A percentile compares a stretch with the other conserved stretches of the same genome.
Evolutionary conservation across 2,113 vertebrate species (phyloP).

Genomic region (Myiozetetes cayanensis): DNA sequence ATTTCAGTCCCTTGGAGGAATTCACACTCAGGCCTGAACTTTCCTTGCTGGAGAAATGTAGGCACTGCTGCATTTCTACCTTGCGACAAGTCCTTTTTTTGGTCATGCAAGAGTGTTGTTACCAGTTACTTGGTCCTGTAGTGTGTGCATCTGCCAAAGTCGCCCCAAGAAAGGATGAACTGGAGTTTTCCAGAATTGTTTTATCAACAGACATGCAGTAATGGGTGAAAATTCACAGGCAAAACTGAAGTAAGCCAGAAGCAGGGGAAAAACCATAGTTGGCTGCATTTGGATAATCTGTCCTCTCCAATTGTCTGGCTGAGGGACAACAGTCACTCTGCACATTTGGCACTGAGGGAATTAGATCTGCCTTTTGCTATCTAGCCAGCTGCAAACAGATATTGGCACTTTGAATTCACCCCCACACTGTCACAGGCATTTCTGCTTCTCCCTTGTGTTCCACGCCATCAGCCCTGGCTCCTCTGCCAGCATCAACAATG

Average conservation of each 20-base stretch:
- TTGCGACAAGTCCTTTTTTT: background rate
- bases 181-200: background rate
- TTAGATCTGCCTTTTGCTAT: slow-evolving; percentile 30
- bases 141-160: background rate
- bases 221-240: background rate
- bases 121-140: background rate
- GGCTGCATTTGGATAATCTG: background rate
- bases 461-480: background rate
- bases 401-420: background rate
- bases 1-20: background rate
- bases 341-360: slow-evolving; percentile 7
- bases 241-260: background rate
- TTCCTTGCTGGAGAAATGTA: background rate
- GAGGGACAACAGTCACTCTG: background rate
- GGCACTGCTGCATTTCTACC: background rate
- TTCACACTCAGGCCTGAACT: background rate
- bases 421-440: background rate
- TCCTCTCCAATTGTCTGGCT: background rate
- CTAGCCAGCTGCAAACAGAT: slow-evolving; percentile 16
- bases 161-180: background rate
- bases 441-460: background rate
- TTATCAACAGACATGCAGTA: background rate
- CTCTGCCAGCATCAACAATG: slow-evolving; percentile 8
- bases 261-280: background rate
- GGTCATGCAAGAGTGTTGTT: background rate